Evolutionary conservation across 2,888 invertebrate species (phyloP).

Genomic region (Toxonevra muliebris): DNA sequence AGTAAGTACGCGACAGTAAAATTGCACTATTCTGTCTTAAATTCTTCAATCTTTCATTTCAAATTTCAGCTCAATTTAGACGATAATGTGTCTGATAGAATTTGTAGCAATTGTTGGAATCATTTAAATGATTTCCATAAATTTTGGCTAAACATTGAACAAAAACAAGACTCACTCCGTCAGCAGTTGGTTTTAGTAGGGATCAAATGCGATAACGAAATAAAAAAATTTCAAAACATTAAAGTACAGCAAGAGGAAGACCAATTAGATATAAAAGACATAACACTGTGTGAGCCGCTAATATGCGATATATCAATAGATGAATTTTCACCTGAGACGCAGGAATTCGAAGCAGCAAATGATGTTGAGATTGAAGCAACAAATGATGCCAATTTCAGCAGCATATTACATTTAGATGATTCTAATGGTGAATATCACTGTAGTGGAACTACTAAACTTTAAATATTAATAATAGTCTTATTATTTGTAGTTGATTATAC

Average conservation of each 20-base stretch:
- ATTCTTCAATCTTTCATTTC: too few relatives aligned
- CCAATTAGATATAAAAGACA: neutral
- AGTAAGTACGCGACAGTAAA: constrained; percentile 39
- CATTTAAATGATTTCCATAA: constrained; percentile 41
- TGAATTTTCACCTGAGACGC: neutral
- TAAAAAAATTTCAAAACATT: constrained; percentile 6
- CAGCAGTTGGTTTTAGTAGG: constrained; percentile 4
- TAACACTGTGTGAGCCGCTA: constrained; percentile 2
- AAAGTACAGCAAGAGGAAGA: constrained; percentile 19
- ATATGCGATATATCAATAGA: constrained; percentile 6
- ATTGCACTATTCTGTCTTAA: neutral
- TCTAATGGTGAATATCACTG: too few relatives aligned
- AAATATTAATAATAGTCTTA: too few relatives aligned
- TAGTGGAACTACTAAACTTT: too few relatives aligned
- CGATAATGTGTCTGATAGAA: constrained; percentile 29
- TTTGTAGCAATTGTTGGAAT: constrained; percentile 41
- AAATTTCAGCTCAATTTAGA: constrained; percentile 26
- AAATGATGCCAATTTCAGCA: neutral
- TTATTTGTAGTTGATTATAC: too few relatives aligned
- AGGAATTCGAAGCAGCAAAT: neutral
- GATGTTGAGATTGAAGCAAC: too few relatives aligned
- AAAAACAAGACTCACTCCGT: constrained; percentile 38
- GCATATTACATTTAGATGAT: too few relatives aligned
- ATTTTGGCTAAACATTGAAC: constrained; percentile 37
- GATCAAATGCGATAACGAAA: constrained; percentile 20